These are phyloP conservation scores for Zaprionus kolodkinae DNA, from an alignment of 1,140 invertebrate species.

Conservation along the genomic window DNA sequence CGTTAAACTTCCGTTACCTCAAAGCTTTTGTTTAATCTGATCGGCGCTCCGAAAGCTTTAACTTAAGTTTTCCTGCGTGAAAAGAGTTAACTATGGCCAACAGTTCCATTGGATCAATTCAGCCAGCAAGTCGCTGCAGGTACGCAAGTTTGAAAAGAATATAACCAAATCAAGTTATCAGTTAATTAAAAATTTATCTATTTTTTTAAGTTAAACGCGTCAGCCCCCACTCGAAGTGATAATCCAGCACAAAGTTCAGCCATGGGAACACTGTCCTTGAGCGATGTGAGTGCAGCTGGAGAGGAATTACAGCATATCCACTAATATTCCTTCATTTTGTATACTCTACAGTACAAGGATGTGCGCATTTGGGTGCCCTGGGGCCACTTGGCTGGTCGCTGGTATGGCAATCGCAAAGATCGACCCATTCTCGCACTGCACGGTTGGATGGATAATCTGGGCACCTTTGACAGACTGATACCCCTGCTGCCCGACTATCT, in stretches of 20 bases:
- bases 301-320: not conserved
- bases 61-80: not conserved
- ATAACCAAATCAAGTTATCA: not conserved
- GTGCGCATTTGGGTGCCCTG: constrained; percentile 87
- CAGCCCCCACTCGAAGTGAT: not conserved
- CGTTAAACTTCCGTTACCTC: too few species aligned
- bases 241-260: constrained; percentile 28
- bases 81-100: not conserved
- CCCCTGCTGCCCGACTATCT: constrained; percentile 86
- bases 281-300: constrained; percentile 49
- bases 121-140: not conserved
- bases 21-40: too few species aligned
- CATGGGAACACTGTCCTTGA: constrained; percentile 63
- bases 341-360: constrained; percentile 84
- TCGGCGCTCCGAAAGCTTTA: not conserved
- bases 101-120: constrained; percentile 15
- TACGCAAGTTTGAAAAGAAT: not conserved
- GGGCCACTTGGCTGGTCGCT: constrained; percentile 88
- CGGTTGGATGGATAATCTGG: constrained; percentile 91
- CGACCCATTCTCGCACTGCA: constrained; percentile 89
- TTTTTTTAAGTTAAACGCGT: not conserved
- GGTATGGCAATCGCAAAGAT: constrained; percentile 87
- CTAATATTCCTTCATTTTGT: not conserved
- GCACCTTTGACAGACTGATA: constrained; percentile 88
- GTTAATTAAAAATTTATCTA: constrained; percentile 13